Conservation (phyloP, 1,140 invertebrate genomes). For the Papilio machaon region DNA sequence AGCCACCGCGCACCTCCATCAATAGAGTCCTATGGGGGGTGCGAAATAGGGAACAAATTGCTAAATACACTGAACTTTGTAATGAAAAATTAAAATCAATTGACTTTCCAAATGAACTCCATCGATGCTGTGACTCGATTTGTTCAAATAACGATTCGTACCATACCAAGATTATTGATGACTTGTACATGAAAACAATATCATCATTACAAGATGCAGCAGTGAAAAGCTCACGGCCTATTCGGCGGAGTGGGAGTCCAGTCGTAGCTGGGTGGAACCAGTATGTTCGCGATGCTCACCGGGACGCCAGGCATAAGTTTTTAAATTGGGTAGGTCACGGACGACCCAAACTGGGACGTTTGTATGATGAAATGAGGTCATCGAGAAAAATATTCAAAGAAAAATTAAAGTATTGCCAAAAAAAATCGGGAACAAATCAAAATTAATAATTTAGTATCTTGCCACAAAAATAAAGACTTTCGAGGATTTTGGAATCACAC, state of each 20-base stretch:
- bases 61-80: background rate
- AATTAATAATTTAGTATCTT: background rate
- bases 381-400: background rate
- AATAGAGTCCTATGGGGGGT: slow-evolving; percentile 8
- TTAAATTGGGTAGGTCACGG: slow-evolving; percentile 11
- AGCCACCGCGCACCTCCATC: background rate
- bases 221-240: background rate
- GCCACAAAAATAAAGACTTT: slow-evolving; percentile 14
- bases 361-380: slow-evolving; percentile 6
- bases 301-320: slow-evolving; percentile 17
- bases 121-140: slow-evolving; percentile 12
- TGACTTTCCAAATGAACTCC: background rate
- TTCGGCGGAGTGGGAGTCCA: background rate
- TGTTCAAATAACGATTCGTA: background rate
- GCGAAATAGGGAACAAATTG: background rate
- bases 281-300: slow-evolving; percentile 6
- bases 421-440: background rate
- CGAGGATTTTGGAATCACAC: background rate
- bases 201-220: slow-evolving; percentile 10
- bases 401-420: background rate
- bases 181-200: background rate
- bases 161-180: background rate
- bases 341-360: background rate
- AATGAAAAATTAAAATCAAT: background rate
- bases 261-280: slow-evolving; percentile 19